Percentiles rank a stretch among this genome's conserved stretches.
phyloP scores from a whole-genome alignment of 2,888 invertebrate genomes.

The Acanthoscelides obtectus region DNA sequence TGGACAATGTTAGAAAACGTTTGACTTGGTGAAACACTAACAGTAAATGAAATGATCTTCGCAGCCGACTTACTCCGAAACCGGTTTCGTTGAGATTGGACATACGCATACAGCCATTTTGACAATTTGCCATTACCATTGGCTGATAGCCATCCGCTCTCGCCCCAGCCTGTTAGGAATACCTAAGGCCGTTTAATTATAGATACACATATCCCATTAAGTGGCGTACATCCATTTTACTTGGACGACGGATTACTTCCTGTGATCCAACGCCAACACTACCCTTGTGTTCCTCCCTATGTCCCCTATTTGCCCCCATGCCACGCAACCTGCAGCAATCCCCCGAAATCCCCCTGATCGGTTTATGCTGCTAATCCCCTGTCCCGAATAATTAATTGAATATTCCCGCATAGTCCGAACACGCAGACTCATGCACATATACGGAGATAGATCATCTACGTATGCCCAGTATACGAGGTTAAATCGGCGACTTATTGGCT shows the following conservation, averaged over 20 bases:
- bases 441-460: no score
- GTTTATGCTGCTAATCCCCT: not conserved
- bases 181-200: not conserved
- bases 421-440: not conserved
- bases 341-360: not conserved
- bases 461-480: no score
- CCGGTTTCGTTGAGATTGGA: no score
- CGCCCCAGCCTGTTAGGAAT: not conserved
- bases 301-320: not conserved
- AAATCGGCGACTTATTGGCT: no score
- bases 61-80: no score
- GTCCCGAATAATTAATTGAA: not conserved
- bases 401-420: not conserved
- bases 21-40: no score
- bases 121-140: not conserved
- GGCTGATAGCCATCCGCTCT: not conserved
- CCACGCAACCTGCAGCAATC: not conserved
- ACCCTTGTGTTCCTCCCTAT: not conserved
- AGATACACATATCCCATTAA: not conserved
- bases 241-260: not conserved
- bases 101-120: no score
- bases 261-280: not conserved
- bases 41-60: no score
- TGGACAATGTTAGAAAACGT: no score
- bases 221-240: not conserved